Percentiles rank a stretch among this genome's conserved stretches.
Evolutionary conservation across 2,888 invertebrate species (phyloP).

Genomic region (Calliopum simillimum): DNA sequence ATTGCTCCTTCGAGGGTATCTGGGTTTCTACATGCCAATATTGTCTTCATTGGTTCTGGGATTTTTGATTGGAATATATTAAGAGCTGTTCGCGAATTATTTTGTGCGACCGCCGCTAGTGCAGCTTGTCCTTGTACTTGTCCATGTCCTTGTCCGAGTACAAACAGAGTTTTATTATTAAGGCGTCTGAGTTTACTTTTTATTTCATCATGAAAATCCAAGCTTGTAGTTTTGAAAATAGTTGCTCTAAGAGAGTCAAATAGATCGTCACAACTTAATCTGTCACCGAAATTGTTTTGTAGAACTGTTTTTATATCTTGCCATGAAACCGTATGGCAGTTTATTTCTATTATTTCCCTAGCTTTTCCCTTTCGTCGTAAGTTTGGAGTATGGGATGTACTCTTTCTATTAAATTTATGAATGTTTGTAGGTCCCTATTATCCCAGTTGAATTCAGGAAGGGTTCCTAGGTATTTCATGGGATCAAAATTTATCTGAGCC

Average conservation of each 20-base stretch:
- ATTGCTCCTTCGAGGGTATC: slow-evolving; percentile 40
- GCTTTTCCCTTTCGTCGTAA: slow-evolving; percentile 42
- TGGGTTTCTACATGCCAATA: slow-evolving; percentile 41
- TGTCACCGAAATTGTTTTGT: slow-evolving; percentile 43
- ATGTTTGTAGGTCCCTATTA: slow-evolving; percentile 31
- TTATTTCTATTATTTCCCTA: slow-evolving; percentile 43
- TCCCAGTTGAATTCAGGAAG: slow-evolving; percentile 38
- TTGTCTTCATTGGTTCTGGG: slow-evolving; percentile 43
- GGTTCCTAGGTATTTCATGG: slow-evolving; percentile 33
- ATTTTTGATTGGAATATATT: slow-evolving; percentile 45
- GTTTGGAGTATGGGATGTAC: slow-evolving; percentile 34
- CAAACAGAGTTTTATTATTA: slow-evolving; percentile 38
- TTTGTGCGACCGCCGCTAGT: slow-evolving; percentile 30
- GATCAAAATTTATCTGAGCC: slow-evolving; percentile 31
- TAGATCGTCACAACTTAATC: slow-evolving; percentile 36
- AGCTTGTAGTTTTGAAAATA: slow-evolving; percentile 37
- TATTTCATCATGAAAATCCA: slow-evolving; percentile 43
- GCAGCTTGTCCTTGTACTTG: slow-evolving; percentile 1
- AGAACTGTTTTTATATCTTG: slow-evolving; percentile 38
- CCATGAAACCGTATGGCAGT: slow-evolving; percentile 42
- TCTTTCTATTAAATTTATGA: slow-evolving; percentile 37
- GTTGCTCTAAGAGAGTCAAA: slow-evolving; percentile 38
- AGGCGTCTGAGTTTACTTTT: slow-evolving; percentile 36
- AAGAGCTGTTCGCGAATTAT: slow-evolving; percentile 43
- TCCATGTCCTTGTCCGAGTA: slow-evolving; percentile 23